Evolutionary conservation across 1,140 invertebrate genomes (phyloP), one percentile per base, ranked within the genome.

Genomic region (Dinoponera quadriceps): DNA sequence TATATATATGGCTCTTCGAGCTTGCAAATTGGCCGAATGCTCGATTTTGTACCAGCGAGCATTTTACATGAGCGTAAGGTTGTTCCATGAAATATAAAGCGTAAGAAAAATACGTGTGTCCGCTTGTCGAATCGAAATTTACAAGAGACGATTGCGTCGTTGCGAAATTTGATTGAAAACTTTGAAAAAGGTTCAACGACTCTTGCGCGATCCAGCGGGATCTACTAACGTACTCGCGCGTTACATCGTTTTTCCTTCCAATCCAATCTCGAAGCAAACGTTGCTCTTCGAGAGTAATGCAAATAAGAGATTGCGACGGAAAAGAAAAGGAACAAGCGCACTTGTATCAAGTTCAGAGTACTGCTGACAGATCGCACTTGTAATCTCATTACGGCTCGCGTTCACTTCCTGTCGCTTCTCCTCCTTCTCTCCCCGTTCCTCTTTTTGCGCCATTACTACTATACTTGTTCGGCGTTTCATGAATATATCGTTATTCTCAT

Each of bases 381-480:
- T 48, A 78, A 25, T 69, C 29, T 80, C 18, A 80, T 71, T 27
- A 49, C 63, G n/a, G 18, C 33, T 44, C 3, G n/a, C 48, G 27
- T 49, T 57, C 33, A 20, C 51, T 78, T 78, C 63, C 75, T 66
- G 57, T 62, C 27, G 18, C n/a, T n/a, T 20, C 4, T 51, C n/a
- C n/a, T 44, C 5, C 29, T 55, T 20, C 20, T 55, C 22, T 78
- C 55, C 49, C 38, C 27, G 63, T 75, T 38, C 55, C 0, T 54
- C 38, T 71, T 75, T 33, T 71, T 44, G 29, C 75, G 22, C 48
- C 75, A 71, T 80, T 80, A 71, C 75, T 18, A 65, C 71, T 80
- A 80, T 25, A 71, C 65, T 71, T 69, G 49, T n/a, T 20, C 57
- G 22, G 75, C 54, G 33, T 69, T 78, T 38, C 51, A 69, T 33